Conservation (phyloP, 2,888 invertebrate species). For the Apeira syringaria region DNA sequence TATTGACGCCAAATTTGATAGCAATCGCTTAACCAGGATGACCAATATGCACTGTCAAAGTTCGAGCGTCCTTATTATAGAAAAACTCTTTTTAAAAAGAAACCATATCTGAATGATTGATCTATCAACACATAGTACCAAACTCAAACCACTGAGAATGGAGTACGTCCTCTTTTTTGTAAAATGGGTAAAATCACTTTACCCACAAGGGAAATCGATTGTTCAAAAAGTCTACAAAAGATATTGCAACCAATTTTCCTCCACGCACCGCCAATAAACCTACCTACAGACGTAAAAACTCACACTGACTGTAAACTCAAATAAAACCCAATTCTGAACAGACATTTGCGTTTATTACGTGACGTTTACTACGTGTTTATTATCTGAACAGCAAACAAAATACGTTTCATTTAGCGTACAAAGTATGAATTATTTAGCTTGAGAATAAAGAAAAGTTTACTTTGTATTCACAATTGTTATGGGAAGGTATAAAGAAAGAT, state of each 20-base stretch:
- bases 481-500: constrained; percentile 1
- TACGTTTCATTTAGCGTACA: constrained; percentile 1
- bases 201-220: too few species aligned
- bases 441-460: constrained; percentile 1
- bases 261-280: neutral
- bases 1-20: too few species aligned
- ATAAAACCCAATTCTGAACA: constrained; percentile 4
- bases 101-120: too few species aligned
- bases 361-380: constrained; percentile 12
- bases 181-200: too few species aligned
- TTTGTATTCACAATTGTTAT: constrained; percentile 1
- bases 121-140: too few species aligned
- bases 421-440: constrained; percentile 1
- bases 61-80: too few species aligned
- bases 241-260: neutral
- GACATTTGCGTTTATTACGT: constrained; percentile 7
- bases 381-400: constrained; percentile 3
- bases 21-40: too few species aligned
- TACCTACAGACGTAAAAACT: neutral
- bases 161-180: too few species aligned
- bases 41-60: too few species aligned
- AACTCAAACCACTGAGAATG: too few species aligned
- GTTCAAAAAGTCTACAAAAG: neutral
- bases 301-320: neutral
- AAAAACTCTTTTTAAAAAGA: too few species aligned